Conservation (phyloP, 2,888 invertebrate genomes). For the Rhodophaea formosa region DNA sequence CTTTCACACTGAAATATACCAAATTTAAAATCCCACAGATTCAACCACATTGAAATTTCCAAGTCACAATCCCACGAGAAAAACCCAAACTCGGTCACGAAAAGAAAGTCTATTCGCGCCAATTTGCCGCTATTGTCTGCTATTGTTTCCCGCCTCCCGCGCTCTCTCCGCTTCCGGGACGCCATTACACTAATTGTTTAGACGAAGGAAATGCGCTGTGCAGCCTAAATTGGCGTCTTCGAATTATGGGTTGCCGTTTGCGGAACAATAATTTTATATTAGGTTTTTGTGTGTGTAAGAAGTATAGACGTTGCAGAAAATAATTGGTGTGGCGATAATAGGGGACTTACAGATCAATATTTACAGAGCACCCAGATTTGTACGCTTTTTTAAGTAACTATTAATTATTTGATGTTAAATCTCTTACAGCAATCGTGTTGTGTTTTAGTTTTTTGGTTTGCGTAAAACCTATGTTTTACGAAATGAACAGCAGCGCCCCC, state of each 20-base stretch:
- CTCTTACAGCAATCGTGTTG: too few species aligned
- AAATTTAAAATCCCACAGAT: too few species aligned
- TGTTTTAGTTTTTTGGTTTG: too few species aligned
- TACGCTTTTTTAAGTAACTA: too few species aligned
- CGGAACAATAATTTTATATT: conserved; percentile 2
- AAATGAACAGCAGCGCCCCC: too few species aligned
- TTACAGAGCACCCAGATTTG: too few species aligned
- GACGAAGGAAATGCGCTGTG: not conserved
- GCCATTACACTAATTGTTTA: conserved; percentile 20
- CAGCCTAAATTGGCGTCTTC: conserved; percentile 5
- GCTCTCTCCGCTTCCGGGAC: conserved; percentile 23
- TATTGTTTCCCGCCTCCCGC: conserved; percentile 20
- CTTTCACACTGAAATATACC: too few species aligned
- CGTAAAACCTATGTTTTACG: too few species aligned
- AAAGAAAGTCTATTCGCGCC: conserved; percentile 15
- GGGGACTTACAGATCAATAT: too few species aligned
- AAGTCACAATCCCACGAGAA: conserved; percentile 9
- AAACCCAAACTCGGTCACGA: conserved; percentile 9
- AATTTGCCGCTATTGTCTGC: conserved; percentile 17
- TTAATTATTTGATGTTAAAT: too few species aligned
- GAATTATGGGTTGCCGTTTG: conserved; percentile 4
- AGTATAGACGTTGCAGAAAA: not conserved
- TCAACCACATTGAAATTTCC: not conserved
- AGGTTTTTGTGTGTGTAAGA: not conserved
- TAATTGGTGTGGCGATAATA: not conserved